Conservation (phyloP, 2,888 invertebrate species). For the Pycnomerus fuliginosus region DNA sequence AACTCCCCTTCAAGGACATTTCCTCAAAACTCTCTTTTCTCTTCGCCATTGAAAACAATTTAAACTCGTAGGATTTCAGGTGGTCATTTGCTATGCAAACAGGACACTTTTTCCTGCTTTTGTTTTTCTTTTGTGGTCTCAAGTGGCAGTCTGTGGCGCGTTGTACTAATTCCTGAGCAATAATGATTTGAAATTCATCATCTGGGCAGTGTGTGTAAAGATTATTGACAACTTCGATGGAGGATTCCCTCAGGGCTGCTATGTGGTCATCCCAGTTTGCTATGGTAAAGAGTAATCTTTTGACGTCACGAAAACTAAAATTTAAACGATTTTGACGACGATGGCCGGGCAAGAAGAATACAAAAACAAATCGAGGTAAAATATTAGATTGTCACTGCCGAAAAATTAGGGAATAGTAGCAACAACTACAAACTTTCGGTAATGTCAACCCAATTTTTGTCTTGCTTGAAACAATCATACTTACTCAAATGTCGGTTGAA, state of each 20-base stretch:
- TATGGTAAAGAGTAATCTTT: constrained; percentile 34
- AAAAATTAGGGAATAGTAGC: neutral
- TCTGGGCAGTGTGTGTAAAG: constrained; percentile 34
- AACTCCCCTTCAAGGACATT: constrained; percentile 59
- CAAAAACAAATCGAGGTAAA: neutral
- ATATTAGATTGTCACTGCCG: neutral
- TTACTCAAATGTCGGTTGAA: constrained; percentile 31
- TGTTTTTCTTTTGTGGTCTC: constrained; percentile 42
- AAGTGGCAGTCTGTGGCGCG: constrained; percentile 61
- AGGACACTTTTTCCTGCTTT: constrained; percentile 42
- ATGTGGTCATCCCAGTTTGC: constrained; percentile 43
- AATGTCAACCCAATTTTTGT: too few relatives aligned
- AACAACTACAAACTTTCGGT: neutral
- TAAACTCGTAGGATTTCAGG: constrained; percentile 56
- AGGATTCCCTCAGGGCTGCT: constrained; percentile 42
- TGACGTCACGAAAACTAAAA: constrained; percentile 20
- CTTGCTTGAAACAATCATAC: constrained; percentile 5
- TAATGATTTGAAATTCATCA: constrained; percentile 28
- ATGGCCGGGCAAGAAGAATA: too few relatives aligned
- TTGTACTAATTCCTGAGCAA: constrained; percentile 48
- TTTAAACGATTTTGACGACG: too few relatives aligned
- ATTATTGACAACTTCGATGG: constrained; percentile 33
- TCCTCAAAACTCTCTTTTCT: constrained; percentile 50
- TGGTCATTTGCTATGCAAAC: constrained; percentile 53
- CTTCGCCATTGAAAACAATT: constrained; percentile 59